Percentiles rank a stretch among this genome's conserved stretches.
Evolutionary conservation across 2,888 invertebrate species (phyloP).

Genomic region (Globia sparganii): DNA sequence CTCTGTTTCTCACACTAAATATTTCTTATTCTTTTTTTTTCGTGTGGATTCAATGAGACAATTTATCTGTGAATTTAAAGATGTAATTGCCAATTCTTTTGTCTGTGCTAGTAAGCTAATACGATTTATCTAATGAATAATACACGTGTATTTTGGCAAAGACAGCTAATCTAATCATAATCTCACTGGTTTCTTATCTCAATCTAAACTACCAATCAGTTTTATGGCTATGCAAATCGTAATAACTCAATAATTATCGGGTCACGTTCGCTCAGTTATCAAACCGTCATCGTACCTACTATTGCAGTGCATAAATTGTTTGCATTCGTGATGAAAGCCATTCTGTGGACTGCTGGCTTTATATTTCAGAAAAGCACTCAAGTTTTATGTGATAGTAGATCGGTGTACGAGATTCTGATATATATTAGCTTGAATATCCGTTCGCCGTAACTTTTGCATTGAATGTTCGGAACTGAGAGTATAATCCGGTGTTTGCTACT

Average conservation of each 20-base stretch:
- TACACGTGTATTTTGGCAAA: slow-evolving; percentile 28
- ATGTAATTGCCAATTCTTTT: slow-evolving; percentile 1
- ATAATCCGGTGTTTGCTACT: slow-evolving; percentile 31
- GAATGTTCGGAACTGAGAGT: slow-evolving; percentile 15
- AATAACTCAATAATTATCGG: slow-evolving; percentile 59
- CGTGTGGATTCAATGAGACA: background rate
- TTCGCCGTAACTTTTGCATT: slow-evolving; percentile 51
- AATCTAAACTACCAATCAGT: slow-evolving; percentile 49
- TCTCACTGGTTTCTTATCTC: slow-evolving; percentile 23
- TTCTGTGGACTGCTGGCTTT: slow-evolving; percentile 42
- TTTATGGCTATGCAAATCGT: slow-evolving; percentile 45
- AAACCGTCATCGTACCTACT: background rate
- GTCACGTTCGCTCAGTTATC: slow-evolving; percentile 22
- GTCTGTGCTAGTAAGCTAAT: slow-evolving; percentile 2
- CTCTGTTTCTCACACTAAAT: background rate
- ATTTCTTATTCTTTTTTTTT: background rate
- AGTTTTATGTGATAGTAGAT: slow-evolving; percentile 51
- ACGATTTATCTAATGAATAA: background rate
- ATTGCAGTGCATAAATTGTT: slow-evolving; percentile 52
- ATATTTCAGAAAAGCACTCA: slow-evolving; percentile 58
- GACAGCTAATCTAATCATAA: slow-evolving; percentile 2
- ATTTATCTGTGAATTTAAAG: background rate
- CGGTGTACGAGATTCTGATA: slow-evolving; percentile 29
- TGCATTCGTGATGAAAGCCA: slow-evolving; percentile 59
- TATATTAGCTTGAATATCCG: slow-evolving; percentile 61